Conservation (phyloP, 2,113 vertebrate species). For the Ahaetulla prasina region DNA sequence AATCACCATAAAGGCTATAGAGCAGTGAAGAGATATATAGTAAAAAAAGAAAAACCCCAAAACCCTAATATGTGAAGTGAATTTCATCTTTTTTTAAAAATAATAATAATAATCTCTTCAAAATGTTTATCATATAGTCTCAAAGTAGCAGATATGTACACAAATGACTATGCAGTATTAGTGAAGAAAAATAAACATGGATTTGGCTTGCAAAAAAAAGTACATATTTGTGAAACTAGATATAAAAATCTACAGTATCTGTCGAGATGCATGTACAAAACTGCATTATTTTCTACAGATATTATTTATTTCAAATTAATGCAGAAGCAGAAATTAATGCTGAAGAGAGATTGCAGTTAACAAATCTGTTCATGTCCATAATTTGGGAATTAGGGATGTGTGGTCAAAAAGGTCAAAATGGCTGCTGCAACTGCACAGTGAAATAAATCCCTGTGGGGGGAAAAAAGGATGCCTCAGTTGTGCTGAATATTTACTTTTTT, state of each 20-base stretch:
- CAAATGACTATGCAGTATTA: not conserved
- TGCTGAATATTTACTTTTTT: not conserved
- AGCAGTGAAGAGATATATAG: not conserved
- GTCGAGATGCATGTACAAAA: not conserved
- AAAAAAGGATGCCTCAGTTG: not conserved
- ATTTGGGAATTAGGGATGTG: not conserved
- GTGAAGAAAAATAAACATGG: not conserved
- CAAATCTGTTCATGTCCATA: not conserved
- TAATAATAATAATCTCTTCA: not conserved
- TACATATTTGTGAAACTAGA: not conserved
- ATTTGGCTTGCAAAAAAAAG: not conserved
- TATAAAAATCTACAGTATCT: not conserved
- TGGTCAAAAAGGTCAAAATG: not conserved
- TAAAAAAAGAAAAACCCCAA: not conserved
- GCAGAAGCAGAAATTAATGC: not conserved
- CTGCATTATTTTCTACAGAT: not conserved
- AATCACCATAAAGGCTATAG: not conserved
- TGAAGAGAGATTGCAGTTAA: not conserved
- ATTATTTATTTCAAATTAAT: not conserved
- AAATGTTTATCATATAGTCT: not conserved
- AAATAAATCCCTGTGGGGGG: not conserved
- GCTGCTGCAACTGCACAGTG: not conserved
- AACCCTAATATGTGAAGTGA: not conserved
- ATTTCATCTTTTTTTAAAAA: not conserved
- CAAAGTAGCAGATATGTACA: not conserved